A percentile compares a stretch with the other conserved stretches of the same genome.
phyloP scores from a whole-genome alignment of 2,797 vertebrate species.

The Cuniculus paca region DNA sequence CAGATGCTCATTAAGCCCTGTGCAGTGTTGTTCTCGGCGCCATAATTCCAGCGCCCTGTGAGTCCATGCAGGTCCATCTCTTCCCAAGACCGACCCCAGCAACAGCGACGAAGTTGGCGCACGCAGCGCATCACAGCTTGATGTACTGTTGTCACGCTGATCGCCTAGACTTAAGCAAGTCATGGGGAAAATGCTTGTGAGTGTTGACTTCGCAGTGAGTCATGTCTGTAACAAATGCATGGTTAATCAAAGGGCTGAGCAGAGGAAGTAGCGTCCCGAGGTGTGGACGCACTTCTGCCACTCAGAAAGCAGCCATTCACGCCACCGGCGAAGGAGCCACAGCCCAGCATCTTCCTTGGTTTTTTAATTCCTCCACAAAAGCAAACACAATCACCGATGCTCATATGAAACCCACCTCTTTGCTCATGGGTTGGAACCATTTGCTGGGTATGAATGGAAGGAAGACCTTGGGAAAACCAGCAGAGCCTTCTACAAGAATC shows the following conservation, averaged over 20 bases:
- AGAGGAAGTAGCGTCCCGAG: background rate
- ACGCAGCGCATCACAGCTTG: accelerated
- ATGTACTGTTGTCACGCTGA: no score
- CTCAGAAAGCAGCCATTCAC: accelerated
- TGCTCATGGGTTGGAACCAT: accelerated
- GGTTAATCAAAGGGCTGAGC: accelerated
- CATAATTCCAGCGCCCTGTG: accelerated
- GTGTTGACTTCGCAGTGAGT: background rate
- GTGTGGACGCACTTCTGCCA: background rate
- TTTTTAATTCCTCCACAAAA: no score
- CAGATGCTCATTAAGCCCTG: background rate
- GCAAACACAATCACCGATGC: accelerated
- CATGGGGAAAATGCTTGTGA: background rate
- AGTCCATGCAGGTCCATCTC: accelerated
- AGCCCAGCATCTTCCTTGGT: background rate
- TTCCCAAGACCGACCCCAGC: background rate
- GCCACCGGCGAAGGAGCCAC: accelerated
- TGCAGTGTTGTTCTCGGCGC: background rate
- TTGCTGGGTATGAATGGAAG: background rate
- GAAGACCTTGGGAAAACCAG: background rate
- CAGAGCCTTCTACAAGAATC: background rate
- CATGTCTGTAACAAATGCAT: accelerated
- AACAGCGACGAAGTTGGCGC: accelerated
- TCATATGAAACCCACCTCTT: accelerated
- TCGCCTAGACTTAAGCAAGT: background rate